These are phyloP conservation scores for Drosophila maculinotata DNA, from an alignment of 2,888 invertebrate species.

Conservation along the genomic window DNA sequence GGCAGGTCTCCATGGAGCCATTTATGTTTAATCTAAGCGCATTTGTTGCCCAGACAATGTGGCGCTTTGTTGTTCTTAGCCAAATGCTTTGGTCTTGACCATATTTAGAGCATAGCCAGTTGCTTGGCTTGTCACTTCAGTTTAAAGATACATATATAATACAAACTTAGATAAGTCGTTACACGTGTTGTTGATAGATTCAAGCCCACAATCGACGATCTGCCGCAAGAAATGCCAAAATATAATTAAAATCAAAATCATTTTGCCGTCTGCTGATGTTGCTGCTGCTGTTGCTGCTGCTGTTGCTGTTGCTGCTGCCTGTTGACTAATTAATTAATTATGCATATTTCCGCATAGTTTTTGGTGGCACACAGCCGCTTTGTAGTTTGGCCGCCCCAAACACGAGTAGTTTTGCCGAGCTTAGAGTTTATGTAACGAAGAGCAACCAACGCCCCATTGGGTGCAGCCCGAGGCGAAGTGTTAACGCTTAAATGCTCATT, in stretches of 20 bases:
- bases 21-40: slow-evolving; percentile 66
- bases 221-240: slow-evolving; percentile 40
- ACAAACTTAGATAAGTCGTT: slow-evolving; percentile 12
- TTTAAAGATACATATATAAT: slow-evolving; percentile 34
- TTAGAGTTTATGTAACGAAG: slow-evolving; percentile 62
- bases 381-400: slow-evolving; percentile 64
- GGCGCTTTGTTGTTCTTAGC: slow-evolving; percentile 49
- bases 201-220: not conserved
- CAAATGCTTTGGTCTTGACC: slow-evolving; percentile 18
- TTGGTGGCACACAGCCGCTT: slow-evolving; percentile 53
- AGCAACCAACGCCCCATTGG: slow-evolving; percentile 66
- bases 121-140: slow-evolving; percentile 16
- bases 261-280: slow-evolving; percentile 6
- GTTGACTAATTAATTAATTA: slow-evolving; percentile 75
- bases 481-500: slow-evolving; percentile 71
- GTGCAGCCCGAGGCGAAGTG: slow-evolving; percentile 47
- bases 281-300: slow-evolving; percentile 10
- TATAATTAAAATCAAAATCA: slow-evolving; percentile 33
- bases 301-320: slow-evolving; percentile 6
- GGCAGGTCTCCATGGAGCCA: slow-evolving; percentile 58
- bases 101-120: slow-evolving; percentile 9
- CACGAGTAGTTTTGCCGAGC: slow-evolving; percentile 56
- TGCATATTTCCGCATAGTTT: slow-evolving; percentile 71
- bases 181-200: slow-evolving; percentile 18
- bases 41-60: slow-evolving; percentile 64